Percentiles rank a stretch among this genome's conserved stretches.
Evolutionary conservation across 2,797 vertebrate species (phyloP).

Genomic region (Loriculus beryllinus): DNA sequence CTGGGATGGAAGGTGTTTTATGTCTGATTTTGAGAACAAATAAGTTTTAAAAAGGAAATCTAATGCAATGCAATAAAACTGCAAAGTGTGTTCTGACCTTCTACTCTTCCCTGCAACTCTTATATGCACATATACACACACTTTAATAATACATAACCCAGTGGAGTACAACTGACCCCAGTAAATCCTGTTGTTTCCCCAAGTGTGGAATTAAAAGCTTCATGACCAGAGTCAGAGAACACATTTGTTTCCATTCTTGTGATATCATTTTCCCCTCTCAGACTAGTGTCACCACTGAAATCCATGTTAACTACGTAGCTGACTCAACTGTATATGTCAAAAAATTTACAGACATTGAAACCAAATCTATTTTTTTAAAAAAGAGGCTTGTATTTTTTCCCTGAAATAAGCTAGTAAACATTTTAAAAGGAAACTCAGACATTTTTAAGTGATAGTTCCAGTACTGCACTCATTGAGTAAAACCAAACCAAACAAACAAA

Average conservation of each 20-base stretch:
- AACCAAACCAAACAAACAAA: background rate
- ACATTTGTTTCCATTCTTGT: constrained; percentile 59
- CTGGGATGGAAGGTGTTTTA: constrained; percentile 16
- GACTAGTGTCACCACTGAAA: constrained; percentile 5
- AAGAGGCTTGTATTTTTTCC: background rate
- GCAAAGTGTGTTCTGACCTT: constrained; percentile 60
- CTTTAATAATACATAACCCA: constrained; percentile 71
- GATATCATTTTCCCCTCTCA: constrained; percentile 45
- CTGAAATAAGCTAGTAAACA: background rate
- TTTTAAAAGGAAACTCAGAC: background rate
- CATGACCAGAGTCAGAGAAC: constrained; percentile 40
- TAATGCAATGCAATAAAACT: constrained; percentile 55
- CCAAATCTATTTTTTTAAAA: background rate
- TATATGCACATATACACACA: background rate
- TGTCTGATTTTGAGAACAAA: constrained; percentile 59
- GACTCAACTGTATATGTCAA: background rate
- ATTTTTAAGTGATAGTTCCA: background rate
- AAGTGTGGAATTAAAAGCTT: constrained; percentile 68
- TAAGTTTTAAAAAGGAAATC: constrained; percentile 64
- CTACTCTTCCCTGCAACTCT: constrained; percentile 20
- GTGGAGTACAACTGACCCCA: constrained; percentile 52
- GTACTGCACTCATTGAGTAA: background rate
- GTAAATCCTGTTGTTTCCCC: constrained; percentile 62
- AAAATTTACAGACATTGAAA: constrained; percentile 9
- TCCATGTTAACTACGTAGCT: background rate